Evolutionary conservation across 2,113 vertebrate genomes (phyloP).

Genomic region (Eclectus roratus): DNA sequence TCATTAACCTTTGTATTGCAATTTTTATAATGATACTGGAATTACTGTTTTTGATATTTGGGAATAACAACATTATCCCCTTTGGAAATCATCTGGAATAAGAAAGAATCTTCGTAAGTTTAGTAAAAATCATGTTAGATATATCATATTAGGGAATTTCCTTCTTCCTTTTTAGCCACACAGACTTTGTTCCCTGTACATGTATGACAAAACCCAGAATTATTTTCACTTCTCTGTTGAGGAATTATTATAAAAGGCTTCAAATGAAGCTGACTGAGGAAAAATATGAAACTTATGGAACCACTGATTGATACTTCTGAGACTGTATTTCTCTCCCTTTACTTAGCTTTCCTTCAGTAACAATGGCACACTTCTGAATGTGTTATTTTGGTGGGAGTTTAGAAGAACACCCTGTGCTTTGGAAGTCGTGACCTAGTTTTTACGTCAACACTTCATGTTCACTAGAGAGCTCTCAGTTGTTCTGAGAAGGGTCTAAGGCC

Average conservation of each 20-base stretch:
- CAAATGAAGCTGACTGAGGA: neutral
- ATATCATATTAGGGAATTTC: neutral
- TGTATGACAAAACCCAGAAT: neutral
- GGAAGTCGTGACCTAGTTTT: neutral
- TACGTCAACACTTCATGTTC: neutral
- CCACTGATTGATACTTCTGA: neutral
- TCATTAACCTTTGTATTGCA: neutral
- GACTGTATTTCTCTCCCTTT: neutral
- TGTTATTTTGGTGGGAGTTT: neutral
- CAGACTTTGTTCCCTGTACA: neutral
- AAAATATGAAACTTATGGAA: neutral
- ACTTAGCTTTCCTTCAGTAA: neutral
- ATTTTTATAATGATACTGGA: neutral
- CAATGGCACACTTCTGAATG: neutral
- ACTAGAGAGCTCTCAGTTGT: neutral
- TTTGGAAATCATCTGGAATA: neutral
- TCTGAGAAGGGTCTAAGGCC: neutral
- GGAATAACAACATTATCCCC: neutral
- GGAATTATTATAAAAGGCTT: neutral
- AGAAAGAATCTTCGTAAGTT: neutral
- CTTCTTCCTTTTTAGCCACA: neutral
- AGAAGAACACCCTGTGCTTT: neutral
- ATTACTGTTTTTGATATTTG: neutral
- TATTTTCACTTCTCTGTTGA: neutral
- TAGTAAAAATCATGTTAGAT: neutral